Base-by-base conservation (phyloP, 2,797 vertebrate species). In the Holocentrus rufus region DNA sequence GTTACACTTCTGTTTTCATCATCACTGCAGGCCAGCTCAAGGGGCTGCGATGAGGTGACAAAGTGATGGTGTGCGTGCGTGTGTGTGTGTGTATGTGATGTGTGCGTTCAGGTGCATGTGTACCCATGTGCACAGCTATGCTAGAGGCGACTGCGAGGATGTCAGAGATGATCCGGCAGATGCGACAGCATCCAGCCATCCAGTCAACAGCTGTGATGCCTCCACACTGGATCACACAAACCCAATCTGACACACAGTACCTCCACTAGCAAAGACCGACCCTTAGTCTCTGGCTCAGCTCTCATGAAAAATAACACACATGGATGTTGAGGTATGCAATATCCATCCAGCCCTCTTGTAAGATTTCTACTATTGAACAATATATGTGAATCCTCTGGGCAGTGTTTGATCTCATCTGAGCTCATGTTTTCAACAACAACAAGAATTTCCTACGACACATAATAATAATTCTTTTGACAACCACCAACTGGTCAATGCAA, bases 161-260 rank as follows among this genome's bases (percentile, higher is more conserved):
- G 71, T 76, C 20, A 75, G 56, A 71, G 59, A 52, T 75, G 59
- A 82, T 85, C 23, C 69, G 74, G 67, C 74, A 61, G 64, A 82
- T 15, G 66, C 36, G 76, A 87, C 83, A 54, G 50, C 67, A 63
- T 74, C 76, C 67, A 82, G 79, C 42, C 57, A 72, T 69, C 66
- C 59, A 65, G 74, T 61, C 64, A 80, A 82, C 83, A 82, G 81
- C 79, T 82, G 79, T 63, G 74, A 34, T 46, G 65, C 71, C 64
- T 79, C 76, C 31, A 72, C 71, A 42, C 23, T 58, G 46, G 25
- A 39, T 64, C 69, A 22, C 57, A 68, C 68, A 68, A 82, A 81
- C 76, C 72, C 25, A 15, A 23, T 25, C 50, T 76, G 74, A 74
- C 79, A 80, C 22, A 39, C 47, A 46, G 47, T 57, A 54, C 34